phyloP scores from a whole-genome alignment of 1,140 invertebrate species.

The Hyles euphorbiae region DNA sequence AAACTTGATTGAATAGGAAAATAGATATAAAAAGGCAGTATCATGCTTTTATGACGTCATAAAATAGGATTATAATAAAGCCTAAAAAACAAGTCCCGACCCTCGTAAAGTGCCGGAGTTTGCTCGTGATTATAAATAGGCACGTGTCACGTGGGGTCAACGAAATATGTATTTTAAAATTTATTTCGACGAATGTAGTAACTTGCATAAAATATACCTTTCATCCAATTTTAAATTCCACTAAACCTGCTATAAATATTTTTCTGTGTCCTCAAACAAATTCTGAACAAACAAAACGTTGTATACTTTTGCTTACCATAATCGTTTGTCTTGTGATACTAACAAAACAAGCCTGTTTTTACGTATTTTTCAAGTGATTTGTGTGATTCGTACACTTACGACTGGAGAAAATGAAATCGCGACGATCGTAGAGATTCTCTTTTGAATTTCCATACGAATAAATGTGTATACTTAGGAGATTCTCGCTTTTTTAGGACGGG shows the following conservation, averaged over 20 bases:
- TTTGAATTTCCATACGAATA: constrained; percentile 8
- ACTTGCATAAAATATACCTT: too few species aligned
- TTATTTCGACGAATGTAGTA: too few species aligned
- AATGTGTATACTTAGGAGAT: constrained; percentile 5
- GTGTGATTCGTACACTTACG: too few species aligned
- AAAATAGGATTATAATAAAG: background rate
- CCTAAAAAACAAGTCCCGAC: constrained; percentile 2
- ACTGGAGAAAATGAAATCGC: background rate
- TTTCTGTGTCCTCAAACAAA: background rate
- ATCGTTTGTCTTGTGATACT: too few species aligned
- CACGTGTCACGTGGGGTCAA: too few species aligned
- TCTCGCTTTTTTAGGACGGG: constrained; percentile 6
- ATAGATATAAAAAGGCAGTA: background rate
- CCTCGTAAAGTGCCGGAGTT: background rate
- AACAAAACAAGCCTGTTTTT: too few species aligned
- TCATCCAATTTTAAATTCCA: too few species aligned
- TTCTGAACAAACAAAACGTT: background rate
- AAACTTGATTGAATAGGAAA: constrained; percentile 6
- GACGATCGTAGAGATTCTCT: constrained; percentile 1
- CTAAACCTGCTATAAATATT: background rate
- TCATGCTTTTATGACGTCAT: constrained; percentile 1
- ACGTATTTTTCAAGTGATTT: too few species aligned
- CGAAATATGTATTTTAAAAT: too few species aligned
- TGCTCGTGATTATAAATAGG: background rate
- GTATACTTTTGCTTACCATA: background rate